Evolutionary conservation across 2,113 vertebrate species (phyloP), one percentile per base, ranked within the genome.

Genomic region (Fregetta grallaria): DNA sequence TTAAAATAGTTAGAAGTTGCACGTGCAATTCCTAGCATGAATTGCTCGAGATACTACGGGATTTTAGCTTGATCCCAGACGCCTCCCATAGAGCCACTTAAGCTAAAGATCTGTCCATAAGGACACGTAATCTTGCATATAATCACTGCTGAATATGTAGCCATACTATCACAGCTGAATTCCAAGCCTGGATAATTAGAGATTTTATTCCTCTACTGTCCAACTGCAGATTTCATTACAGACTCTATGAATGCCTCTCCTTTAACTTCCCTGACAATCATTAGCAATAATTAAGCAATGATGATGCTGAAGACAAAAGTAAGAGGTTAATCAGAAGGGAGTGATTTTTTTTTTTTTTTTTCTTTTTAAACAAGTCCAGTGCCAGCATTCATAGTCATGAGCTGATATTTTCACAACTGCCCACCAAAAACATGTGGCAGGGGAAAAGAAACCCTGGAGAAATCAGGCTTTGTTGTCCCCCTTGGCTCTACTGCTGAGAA

Each of bases 201-300:
- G 73, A 87, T 81, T 91, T 84, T 56, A 93, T 61, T 93, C 67
- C 55, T 76, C 55, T 76, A 45, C 73, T 91, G 66, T 88, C 74
- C 92, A 86, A 83, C 49, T 73, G 68, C 78, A 90, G 81, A 94
- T 90, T 95, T 95, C 88, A 92, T 96, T 88, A 92, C 81, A 76
- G 71, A 49, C 75, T 86, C 77, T 73, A 11, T 47, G 42, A 92
- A 86, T 38, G 65, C 67, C 55, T 59, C 82, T 75, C 73, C 90
- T 96, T 93, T 68, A 89, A 85, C 86, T 45, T 88, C 77, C 26
- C 84, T 42, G 45, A 70, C 68, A 78, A 86, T 65, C 40, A 66
- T 82, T 85, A 91, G 49, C 70, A 56, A 78, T 76, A 92, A 94
- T 92, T 89, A 89, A 91, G 65, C 52, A 44, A 56, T 17, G 40